These are phyloP conservation scores for Ursus arctos DNA, from an alignment of 2,113 vertebrate genomes.

Conservation along the genomic window DNA sequence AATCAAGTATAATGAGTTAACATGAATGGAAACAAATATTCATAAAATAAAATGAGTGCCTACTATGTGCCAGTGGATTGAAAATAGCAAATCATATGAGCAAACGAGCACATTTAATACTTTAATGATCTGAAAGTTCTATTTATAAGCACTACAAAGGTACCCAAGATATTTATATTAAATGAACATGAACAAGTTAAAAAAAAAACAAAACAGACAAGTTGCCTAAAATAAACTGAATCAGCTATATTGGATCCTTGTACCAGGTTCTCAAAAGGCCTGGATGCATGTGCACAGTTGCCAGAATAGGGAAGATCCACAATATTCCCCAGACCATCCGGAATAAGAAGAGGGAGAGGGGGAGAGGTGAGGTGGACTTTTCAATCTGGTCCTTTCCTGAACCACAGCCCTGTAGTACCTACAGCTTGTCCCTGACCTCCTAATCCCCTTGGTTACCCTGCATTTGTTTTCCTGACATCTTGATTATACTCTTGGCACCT, in stretches of 20 bases:
- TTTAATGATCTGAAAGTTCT: constrained; percentile 4
- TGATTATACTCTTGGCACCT: background rate
- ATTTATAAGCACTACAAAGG: background rate
- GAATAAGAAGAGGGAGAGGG: background rate
- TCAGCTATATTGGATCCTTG: background rate
- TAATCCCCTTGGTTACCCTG: background rate
- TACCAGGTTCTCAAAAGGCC: background rate
- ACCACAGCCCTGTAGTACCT: background rate
- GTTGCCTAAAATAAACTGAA: background rate
- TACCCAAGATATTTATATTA: constrained; percentile 19
- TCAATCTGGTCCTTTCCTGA: background rate
- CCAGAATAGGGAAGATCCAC: background rate
- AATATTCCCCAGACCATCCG: background rate
- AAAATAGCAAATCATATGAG: constrained; percentile 12
- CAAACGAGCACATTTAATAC: background rate
- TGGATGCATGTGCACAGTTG: background rate
- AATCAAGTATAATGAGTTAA: background rate
- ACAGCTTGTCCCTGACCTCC: background rate
- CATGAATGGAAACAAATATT: background rate
- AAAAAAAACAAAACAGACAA: constrained; percentile 13
- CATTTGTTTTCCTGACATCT: background rate
- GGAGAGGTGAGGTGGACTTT: background rate
- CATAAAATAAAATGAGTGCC: background rate
- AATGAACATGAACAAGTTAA: constrained; percentile 22
- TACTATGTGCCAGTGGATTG: background rate